Evolutionary conservation across 2,888 invertebrate species (phyloP).

Genomic region (Onthophagus sagittarius): DNA sequence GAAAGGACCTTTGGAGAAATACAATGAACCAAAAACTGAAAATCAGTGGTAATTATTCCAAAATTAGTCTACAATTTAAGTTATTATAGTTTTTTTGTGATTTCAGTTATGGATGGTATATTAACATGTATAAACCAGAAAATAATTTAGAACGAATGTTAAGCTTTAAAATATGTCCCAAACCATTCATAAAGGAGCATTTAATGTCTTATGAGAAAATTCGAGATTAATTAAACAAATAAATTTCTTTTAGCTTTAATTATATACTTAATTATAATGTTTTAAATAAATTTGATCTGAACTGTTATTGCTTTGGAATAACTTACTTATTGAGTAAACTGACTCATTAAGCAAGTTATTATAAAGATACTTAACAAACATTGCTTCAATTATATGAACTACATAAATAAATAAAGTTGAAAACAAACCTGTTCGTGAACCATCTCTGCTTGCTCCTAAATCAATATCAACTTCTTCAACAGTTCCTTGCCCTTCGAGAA

Average conservation of each 20-base stretch:
- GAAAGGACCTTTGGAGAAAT: slow-evolving; percentile 39
- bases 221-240: slow-evolving; percentile 28
- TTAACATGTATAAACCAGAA: slow-evolving; percentile 32
- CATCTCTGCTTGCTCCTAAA: slow-evolving; percentile 81
- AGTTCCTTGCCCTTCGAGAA: slow-evolving; percentile 49
- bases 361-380: too few relatives aligned
- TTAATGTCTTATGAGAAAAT: slow-evolving; percentile 43
- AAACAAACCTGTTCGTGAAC: slow-evolving; percentile 76
- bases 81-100: too few relatives aligned
- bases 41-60: slow-evolving; percentile 41
- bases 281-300: too few relatives aligned
- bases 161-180: slow-evolving; percentile 50
- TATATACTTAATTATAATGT: too few relatives aligned
- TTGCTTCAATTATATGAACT: too few relatives aligned
- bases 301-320: too few relatives aligned
- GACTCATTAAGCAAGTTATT: too few relatives aligned
- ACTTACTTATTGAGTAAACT: too few relatives aligned
- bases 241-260: too few relatives aligned
- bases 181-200: slow-evolving; percentile 42
- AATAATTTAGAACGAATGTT: slow-evolving; percentile 41
- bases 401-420: too few relatives aligned
- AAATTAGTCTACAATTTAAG: neutral
- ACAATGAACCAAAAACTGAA: slow-evolving; percentile 41
- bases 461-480: slow-evolving; percentile 70
- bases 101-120: slow-evolving; percentile 47